Conservation (phyloP, 2,888 invertebrate species). For the Rugalucina vietnamica region DNA sequence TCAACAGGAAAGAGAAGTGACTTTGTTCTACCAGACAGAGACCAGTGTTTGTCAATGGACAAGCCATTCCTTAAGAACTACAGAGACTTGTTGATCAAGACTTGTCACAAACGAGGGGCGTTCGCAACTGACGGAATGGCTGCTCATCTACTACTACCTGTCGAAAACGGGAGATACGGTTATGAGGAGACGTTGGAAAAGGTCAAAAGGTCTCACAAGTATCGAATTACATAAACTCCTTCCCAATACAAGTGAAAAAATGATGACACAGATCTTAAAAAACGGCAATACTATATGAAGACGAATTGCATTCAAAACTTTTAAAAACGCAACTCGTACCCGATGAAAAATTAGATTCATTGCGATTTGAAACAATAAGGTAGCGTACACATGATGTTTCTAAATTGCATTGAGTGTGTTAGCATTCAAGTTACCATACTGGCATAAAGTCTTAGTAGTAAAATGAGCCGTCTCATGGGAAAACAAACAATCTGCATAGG, state of each 20-base stretch:
- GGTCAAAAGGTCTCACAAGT: conserved; percentile 30
- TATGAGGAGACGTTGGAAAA: conserved; percentile 43
- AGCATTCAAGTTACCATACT: too few relatives aligned
- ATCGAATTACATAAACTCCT: neutral
- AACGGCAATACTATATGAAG: too few relatives aligned
- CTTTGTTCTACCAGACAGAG: conserved; percentile 89
- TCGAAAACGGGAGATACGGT: neutral
- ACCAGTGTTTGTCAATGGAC: conserved; percentile 88
- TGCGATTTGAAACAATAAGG: too few relatives aligned
- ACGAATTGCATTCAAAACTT: too few relatives aligned
- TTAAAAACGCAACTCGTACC: too few relatives aligned
- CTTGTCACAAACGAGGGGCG: conserved; percentile 87
- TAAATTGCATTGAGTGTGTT: too few relatives aligned
- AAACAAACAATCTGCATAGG: too few relatives aligned
- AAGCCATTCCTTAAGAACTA: conserved; percentile 88
- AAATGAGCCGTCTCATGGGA: too few relatives aligned
- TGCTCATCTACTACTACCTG: conserved; percentile 86
- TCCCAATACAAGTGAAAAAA: neutral
- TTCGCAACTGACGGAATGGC: conserved; percentile 90
- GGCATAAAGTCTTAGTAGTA: too few relatives aligned
- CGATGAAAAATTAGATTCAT: too few relatives aligned
- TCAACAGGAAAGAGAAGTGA: conserved; percentile 83
- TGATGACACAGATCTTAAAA: too few relatives aligned
- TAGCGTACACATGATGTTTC: too few relatives aligned
- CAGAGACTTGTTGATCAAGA: conserved; percentile 86